phyloP scores from a whole-genome alignment of 2,797 vertebrate genomes.

The Melanotaenia nigrans region DNA sequence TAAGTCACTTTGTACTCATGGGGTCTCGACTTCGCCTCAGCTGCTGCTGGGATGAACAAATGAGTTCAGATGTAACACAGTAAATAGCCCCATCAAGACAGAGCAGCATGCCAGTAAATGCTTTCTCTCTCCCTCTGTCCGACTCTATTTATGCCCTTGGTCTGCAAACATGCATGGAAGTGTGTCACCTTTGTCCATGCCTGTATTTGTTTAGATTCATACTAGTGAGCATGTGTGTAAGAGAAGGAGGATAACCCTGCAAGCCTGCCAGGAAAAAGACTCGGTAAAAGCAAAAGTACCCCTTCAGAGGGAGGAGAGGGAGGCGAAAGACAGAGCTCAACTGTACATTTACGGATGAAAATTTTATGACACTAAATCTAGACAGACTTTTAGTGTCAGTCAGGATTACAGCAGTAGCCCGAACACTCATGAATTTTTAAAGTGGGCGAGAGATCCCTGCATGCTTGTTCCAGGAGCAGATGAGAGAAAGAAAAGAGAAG shows the following conservation, averaged over 20 bases:
- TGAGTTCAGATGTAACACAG: slow-evolving; percentile 60
- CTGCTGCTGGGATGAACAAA: slow-evolving; percentile 51
- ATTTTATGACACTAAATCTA: slow-evolving; percentile 87
- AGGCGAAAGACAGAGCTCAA: slow-evolving; percentile 47
- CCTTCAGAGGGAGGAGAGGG: slow-evolving; percentile 50
- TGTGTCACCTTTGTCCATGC: slow-evolving; percentile 39
- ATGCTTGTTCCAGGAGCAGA: slow-evolving; percentile 49
- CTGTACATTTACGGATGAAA: slow-evolving; percentile 82
- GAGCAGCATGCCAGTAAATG: slow-evolving; percentile 17
- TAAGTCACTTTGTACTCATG: slow-evolving; percentile 45
- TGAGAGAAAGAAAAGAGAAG: slow-evolving; percentile 23
- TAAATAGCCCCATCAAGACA: slow-evolving; percentile 52
- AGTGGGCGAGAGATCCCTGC: slow-evolving; percentile 69
- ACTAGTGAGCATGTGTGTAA: slow-evolving; percentile 36
- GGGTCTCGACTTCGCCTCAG: slow-evolving; percentile 27
- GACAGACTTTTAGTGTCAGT: slow-evolving; percentile 89
- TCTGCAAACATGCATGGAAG: background rate
- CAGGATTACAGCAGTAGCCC: slow-evolving; percentile 82
- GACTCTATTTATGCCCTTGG: slow-evolving; percentile 10
- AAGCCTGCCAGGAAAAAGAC: slow-evolving; percentile 20
- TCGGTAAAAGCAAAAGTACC: slow-evolving; percentile 59
- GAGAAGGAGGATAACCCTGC: slow-evolving; percentile 37
- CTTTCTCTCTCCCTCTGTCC: slow-evolving; percentile 3
- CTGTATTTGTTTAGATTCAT: slow-evolving; percentile 25
- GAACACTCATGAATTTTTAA: slow-evolving; percentile 85